A percentile compares a stretch with the other conserved stretches of the same genome.
Evolutionary conservation across 2,888 invertebrate species (phyloP).

Genomic region (Molorchus minor): DNA sequence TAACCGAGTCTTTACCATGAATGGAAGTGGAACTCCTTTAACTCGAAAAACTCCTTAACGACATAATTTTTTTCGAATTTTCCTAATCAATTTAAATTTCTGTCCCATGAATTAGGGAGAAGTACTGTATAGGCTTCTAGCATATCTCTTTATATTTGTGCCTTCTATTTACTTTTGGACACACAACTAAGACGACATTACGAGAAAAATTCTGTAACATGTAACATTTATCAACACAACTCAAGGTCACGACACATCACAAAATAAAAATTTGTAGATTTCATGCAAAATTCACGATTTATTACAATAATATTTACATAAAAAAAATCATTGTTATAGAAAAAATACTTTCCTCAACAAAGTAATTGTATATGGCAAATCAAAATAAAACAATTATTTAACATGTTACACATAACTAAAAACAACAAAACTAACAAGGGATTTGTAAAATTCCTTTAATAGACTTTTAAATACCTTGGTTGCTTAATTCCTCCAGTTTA

Average conservation of each 20-base stretch:
- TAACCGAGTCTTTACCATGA: too few relatives aligned
- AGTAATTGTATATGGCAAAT: neutral
- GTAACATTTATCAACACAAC: too few relatives aligned
- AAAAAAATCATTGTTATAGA: neutral
- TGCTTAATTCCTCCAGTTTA: slow-evolving; percentile 33
- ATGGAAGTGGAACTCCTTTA: too few relatives aligned
- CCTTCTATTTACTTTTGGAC: too few relatives aligned
- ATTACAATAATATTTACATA: slow-evolving; percentile 1
- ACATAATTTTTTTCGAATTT: too few relatives aligned
- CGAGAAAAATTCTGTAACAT: too few relatives aligned
- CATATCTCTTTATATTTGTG: too few relatives aligned
- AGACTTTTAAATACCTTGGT: slow-evolving; percentile 35
- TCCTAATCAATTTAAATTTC: too few relatives aligned
- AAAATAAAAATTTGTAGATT: slow-evolving; percentile 17
- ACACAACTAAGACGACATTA: too few relatives aligned
- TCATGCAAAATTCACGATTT: slow-evolving; percentile 17
- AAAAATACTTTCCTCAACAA: neutral
- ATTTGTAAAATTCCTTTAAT: neutral
- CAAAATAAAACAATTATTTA: neutral
- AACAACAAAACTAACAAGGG: neutral
- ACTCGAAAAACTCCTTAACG: too few relatives aligned
- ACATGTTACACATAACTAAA: slow-evolving; percentile 6
- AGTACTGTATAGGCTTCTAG: too few relatives aligned
- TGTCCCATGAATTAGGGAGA: too few relatives aligned
- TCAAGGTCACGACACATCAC: slow-evolving; percentile 10